These are phyloP conservation scores for Sebastes diaconus DNA, from an alignment of 2,797 vertebrate species.

Conservation along the genomic window DNA sequence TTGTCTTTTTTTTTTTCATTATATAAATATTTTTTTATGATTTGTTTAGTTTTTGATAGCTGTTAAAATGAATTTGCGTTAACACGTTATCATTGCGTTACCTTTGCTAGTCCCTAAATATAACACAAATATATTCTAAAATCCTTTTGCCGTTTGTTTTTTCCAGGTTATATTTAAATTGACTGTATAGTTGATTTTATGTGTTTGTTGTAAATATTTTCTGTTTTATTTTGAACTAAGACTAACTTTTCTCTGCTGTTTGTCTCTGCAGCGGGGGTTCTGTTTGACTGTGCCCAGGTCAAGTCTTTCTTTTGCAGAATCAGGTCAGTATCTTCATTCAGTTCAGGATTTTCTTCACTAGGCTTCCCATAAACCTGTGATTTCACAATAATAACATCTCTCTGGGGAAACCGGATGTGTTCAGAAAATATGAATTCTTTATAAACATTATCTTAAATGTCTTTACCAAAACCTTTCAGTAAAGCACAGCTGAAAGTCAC, in stretches of 20 bases:
- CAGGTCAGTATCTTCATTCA: constrained; percentile 78
- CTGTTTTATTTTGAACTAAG: background rate
- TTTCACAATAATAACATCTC: background rate
- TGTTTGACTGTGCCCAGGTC: constrained; percentile 85
- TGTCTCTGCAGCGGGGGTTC: constrained; percentile 75
- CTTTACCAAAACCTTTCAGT: background rate
- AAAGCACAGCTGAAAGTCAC: background rate
- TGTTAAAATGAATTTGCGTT: too few relatives aligned
- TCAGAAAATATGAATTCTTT: background rate
- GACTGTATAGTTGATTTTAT: background rate
- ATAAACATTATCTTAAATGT: background rate
- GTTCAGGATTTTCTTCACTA: constrained; percentile 29
- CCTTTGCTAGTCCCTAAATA: too few relatives aligned
- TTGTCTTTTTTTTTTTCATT: background rate
- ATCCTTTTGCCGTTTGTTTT: background rate
- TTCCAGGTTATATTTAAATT: background rate
- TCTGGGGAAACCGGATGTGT: background rate
- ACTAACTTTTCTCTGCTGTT: constrained; percentile 23
- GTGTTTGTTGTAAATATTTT: background rate
- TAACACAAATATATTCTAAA: background rate
- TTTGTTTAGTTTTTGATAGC: background rate
- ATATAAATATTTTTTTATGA: background rate
- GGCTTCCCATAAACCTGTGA: too few relatives aligned
- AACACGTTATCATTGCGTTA: too few relatives aligned
- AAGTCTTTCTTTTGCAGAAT: constrained; percentile 96